Evolutionary conservation across 2,888 invertebrate genomes (phyloP).

Genomic region (Lepidochrysops patricia): DNA sequence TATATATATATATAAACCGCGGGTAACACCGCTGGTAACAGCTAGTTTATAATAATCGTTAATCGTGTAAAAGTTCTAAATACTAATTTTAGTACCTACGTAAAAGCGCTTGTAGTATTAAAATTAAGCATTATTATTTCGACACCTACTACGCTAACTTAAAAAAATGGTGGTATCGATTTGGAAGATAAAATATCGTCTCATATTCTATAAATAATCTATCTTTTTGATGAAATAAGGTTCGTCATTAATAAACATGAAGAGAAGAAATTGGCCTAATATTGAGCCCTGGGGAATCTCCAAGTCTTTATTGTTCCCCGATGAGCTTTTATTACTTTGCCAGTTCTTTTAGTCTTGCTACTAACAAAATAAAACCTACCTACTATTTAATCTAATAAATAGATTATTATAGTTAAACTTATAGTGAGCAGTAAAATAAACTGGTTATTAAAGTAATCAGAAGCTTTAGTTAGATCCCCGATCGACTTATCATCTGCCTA

Average conservation of each 20-base stretch:
- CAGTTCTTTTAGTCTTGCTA: not conserved
- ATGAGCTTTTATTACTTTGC: not conserved
- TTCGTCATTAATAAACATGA: not conserved
- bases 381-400: not conserved
- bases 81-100: no score
- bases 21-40: no score
- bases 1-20: no score
- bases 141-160: no score
- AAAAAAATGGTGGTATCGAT: no score
- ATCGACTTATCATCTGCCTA: not conserved
- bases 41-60: no score
- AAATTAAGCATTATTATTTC: no score
- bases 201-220: not conserved
- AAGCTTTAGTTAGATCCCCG: not conserved
- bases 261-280: not conserved
- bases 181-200: not conserved
- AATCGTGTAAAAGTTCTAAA: no score
- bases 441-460: not conserved
- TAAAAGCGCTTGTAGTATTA: no score
- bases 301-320: not conserved
- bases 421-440: not conserved
- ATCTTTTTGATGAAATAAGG: not conserved
- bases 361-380: not conserved
- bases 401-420: not conserved
- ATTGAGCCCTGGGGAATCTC: not conserved